Base-by-base conservation (phyloP, 2,888 invertebrate genomes). In the Phanerotoma sp. region DNA sequence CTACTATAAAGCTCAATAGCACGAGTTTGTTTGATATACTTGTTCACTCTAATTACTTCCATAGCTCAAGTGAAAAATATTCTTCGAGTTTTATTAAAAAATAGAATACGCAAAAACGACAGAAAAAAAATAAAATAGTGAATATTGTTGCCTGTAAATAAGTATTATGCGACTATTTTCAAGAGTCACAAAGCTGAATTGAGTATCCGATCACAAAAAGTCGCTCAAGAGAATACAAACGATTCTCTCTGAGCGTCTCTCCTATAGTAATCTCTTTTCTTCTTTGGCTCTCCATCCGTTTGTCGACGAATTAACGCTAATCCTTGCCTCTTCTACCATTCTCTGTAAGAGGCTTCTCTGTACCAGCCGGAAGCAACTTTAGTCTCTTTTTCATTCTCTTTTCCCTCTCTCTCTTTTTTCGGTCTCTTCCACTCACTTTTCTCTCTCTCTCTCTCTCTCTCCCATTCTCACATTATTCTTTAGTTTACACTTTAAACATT, bases 281-380 rank as follows among this genome's bases (percentile, higher is more conserved):
- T 21, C 37, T 53, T 33, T 21, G 28, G 44, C 49, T 58, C 47
- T 46, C 45, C 38, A 51, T 42, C 51, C 54, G 51, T 63, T 60
- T 56, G 35, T 51, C 61, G 60, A 59, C 63, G 69, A 67, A 68
- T 70, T 68, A 69, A 65, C 62, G 59, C 66, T 67, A 68, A 70
- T 61, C 59, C 66, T 51, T 38, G 11, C 15, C 51, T 51, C 56
- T 46, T 50, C 56, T 54, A 38, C 47, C 42, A 58, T 51, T 45
- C 42, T 44, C 56, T 53, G 48, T 50, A 48, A 51, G 52, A 22
- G 52, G 56, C 57, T 54, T 48, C 63, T 54, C 55, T 57, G n/a
- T 54, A 50, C 51, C 56, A 46, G 42, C 48, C 48, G 51, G 54
- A 57, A 54, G 41, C 33, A 38, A 46, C 15, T n/a, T n/a, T n/a